Evolutionary conservation across 2,888 invertebrate species (phyloP), one percentile per base, ranked within the genome.

Genomic region (Lasius platythorax): DNA sequence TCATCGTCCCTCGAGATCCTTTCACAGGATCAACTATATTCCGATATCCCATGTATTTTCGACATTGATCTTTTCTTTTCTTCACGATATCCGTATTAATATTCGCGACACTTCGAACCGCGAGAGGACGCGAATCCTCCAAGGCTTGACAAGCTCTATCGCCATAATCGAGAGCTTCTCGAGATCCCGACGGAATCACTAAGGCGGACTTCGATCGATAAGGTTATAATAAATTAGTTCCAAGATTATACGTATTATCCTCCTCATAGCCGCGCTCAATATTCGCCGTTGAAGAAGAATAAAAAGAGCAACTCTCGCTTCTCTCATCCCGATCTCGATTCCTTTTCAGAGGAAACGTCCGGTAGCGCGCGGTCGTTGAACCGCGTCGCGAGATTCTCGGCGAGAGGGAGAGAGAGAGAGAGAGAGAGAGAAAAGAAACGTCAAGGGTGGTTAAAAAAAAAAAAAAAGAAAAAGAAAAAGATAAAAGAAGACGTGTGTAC

Each of bases 401-500:
- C 23, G 23, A 23, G 23, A 23, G 23, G 23, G 18, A 61, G 50
- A 61, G 40, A 46, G 2, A 58, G 37, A 40, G 15, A 46, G 50
- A 46, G 43, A 61, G 43, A 64, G n/a, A 28, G 18, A 33, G 11
- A 50, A 33, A 12, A n/a, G 1, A 67, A 28, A 15, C 23, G n/a
- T 12, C 18, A 15, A 50, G 30, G 67, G 28, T 18, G 75, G 53
- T 30, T 68, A 1, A n/a, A 23, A 46, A 46, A 18, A 33, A 40
- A 28, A 43, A 40, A 28, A 43, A 15, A 30, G 11, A 40, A 43
- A 37, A 50, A 61, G 12, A 5, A 28, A 68, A 23, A 67, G 50
- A 70, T 33, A 23, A 72, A 40, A 53, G 28, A 50, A 50, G n/a
- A 46, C 12, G 9, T 66, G 15, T 83, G 78, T 87, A 95, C 95